Base-by-base conservation (phyloP, 1,140 invertebrate species). In the Lucilia cuprina region DNA sequence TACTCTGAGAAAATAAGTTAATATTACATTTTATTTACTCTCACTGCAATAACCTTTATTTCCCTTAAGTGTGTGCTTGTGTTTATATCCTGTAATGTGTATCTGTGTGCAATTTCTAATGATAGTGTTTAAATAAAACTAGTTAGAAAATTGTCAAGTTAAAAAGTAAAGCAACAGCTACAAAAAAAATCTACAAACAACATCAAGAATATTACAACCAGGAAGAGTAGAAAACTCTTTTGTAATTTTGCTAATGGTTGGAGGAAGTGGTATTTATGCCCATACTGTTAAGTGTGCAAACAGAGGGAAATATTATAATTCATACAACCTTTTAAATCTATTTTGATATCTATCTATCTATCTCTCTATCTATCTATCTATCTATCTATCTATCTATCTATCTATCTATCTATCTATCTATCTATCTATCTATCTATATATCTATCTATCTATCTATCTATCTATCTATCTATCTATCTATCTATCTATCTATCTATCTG, bases 71-170 rank as follows among this genome's bases (percentile, higher is more conserved):
- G 41, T 14, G 14, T 60, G 55, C n/a, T 60, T n/a, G 14, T n/a
- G n/a, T 60, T 1, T 17, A n/a, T 17, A n/a, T 17, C 14, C 21
- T 19, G n/a, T n/a, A 8, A 21, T 70, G n/a, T 70, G 5, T 10
- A 21, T 70, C 7, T 70, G n/a, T 70, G n/a, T 25, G 65, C 21
- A 70, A 21, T 19, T 70, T 55, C 19, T 70, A 70, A 70, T 70
- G 65, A 70, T 70, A 70, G 65, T 70, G 65, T 70, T 70, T 70
- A 70, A 70, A 70, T 70, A 70, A 60, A 70, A 70, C 65, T 21
- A 70, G 65, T 70, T 70, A 70, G 65, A 70, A 70, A 70, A 70
- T 70, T 70, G 65, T 70, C 65, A 70, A 70, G 65, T 70, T 60
- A 70, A 70, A 25, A 70, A 21, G 65, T 70, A 70, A 70, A 21